Evolutionary conservation across 2,797 vertebrate species (phyloP).

Genomic region (Petrocephalus schoutedeni): DNA sequence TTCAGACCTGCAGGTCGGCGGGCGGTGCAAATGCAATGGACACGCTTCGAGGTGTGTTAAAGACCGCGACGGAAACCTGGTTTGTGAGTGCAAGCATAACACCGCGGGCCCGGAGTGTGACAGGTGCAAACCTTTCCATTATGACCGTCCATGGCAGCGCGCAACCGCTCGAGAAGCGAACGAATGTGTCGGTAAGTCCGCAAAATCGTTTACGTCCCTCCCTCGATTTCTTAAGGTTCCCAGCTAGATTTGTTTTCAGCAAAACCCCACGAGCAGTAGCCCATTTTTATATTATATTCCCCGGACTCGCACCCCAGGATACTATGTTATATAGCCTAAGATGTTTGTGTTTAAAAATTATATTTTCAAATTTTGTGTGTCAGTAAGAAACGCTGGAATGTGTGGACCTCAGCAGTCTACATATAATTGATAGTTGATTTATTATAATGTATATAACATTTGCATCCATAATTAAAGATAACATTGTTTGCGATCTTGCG

Average conservation of each 20-base stretch:
- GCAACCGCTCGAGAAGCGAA: constrained; percentile 94
- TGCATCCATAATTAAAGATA: background rate
- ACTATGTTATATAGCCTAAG: background rate
- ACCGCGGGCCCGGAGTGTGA: constrained; percentile 96
- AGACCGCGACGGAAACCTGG: constrained; percentile 81
- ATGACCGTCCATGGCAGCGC: constrained; percentile 96
- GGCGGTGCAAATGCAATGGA: constrained; percentile 95
- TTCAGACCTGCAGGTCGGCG: constrained; percentile 96
- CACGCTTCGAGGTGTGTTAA: constrained; percentile 94
- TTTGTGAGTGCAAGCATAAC: constrained; percentile 97
- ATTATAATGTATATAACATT: background rate
- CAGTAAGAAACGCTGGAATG: background rate
- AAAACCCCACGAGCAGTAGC: background rate
- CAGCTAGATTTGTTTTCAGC: background rate
- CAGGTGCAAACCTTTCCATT: constrained; percentile 98
- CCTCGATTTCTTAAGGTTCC: background rate
- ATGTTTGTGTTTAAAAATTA: background rate
- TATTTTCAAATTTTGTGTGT: background rate
- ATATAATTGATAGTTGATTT: background rate
- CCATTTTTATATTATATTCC: background rate
- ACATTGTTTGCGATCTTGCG: background rate
- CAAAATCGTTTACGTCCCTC: background rate
- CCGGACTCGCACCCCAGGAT: background rate
- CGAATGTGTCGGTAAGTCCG: constrained; percentile 91
- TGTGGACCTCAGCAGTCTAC: background rate